These are phyloP conservation scores for Drosophila takahashii DNA, from an alignment of 1,140 invertebrate genomes.

Conservation along the genomic window DNA sequence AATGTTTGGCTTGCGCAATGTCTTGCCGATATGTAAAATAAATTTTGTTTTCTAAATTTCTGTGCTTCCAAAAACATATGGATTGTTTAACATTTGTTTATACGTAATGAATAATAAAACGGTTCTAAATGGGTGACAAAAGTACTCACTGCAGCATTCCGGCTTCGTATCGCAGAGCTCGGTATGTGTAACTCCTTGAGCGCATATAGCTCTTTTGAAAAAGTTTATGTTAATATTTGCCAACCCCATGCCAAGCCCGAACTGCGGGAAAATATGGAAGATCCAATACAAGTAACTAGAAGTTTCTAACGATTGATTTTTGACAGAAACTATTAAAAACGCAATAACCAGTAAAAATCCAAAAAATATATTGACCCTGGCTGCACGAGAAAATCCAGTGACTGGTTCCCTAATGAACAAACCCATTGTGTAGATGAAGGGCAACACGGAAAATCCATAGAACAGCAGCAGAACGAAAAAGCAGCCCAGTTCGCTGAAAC, in stretches of 20 bases:
- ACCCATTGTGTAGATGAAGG: conserved; percentile 87
- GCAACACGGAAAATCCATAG: conserved; percentile 86
- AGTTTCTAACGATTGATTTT: too few species aligned
- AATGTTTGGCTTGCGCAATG: too few species aligned
- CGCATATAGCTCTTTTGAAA: conserved; percentile 48
- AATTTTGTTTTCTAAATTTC: too few species aligned
- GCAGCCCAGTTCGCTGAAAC: conserved; percentile 84
- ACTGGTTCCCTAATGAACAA: conserved; percentile 88
- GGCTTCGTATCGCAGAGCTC: conserved; percentile 65
- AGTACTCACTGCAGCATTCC: conserved; percentile 73
- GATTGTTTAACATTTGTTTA: too few species aligned
- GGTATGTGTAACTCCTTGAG: conserved; percentile 38
- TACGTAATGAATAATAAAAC: too few species aligned
- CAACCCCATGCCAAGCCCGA: conserved; percentile 88
- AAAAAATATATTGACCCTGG: conserved; percentile 88
- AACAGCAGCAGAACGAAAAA: conserved; percentile 85
- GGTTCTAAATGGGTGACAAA: too few species aligned
- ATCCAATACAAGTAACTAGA: conserved; percentile 76
- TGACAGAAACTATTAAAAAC: conserved; percentile 87
- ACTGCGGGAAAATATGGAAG: conserved; percentile 90
- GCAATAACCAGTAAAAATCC: conserved; percentile 88
- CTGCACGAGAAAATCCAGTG: conserved; percentile 89
- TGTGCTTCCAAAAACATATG: too few species aligned
- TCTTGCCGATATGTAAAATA: too few species aligned
- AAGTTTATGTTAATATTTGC: conserved; percentile 85